phyloP scores from a whole-genome alignment of 2,113 vertebrate species.

The Salvelinus fontinalis region DNA sequence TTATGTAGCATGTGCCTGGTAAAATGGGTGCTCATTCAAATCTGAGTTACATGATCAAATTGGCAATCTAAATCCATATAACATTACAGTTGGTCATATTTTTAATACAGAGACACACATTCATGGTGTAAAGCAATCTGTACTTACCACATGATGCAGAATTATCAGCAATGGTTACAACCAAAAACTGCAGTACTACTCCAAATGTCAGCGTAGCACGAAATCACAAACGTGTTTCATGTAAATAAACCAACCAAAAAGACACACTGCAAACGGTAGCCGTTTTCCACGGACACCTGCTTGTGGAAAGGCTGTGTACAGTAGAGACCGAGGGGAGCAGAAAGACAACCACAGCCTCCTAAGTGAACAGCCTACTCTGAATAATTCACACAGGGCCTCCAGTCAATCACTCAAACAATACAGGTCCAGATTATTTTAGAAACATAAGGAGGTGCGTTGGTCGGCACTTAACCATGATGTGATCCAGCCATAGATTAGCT shows the following conservation, averaged over 20 bases:
- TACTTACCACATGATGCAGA: background rate
- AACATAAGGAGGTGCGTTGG: background rate
- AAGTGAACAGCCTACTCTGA: conserved; percentile 56
- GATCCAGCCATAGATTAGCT: background rate
- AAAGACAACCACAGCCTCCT: conserved; percentile 39
- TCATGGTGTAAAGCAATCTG: no score
- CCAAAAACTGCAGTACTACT: background rate
- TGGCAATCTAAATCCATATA: no score
- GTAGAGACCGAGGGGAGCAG: conserved; percentile 11
- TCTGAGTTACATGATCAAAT: no score
- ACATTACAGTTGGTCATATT: no score
- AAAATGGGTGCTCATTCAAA: no score
- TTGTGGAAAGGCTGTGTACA: conserved; percentile 3
- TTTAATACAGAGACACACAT: no score
- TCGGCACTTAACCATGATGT: background rate
- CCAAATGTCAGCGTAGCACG: no score
- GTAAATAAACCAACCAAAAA: background rate
- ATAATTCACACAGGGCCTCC: conserved; percentile 62
- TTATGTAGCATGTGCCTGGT: no score
- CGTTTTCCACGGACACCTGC: conserved; percentile 4
- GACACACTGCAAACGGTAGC: no score
- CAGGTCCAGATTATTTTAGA: background rate
- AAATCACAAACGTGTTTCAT: background rate
- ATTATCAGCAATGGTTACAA: background rate
- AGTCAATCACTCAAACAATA: conserved; percentile 39